phyloP scores from a whole-genome alignment of 2,113 vertebrate species.

The rabbit (Oryctolagus cuniculus) region mOryCun1.1 NC_091441.1:27830001-27830500 shows the following conservation, averaged over 20 bases:
- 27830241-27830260: neutral
- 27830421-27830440: conserved; percentile 95
- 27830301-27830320: conserved; percentile 95
- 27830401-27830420: conserved; percentile 90
- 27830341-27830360: conserved; percentile 90
- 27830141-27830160: neutral
- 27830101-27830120: conserved; percentile 96
- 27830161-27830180: neutral
- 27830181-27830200: neutral
- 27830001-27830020: neutral
- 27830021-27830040: conserved; percentile 92
- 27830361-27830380: conserved; percentile 87
- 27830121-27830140: conserved; percentile 95
- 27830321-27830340: conserved; percentile 93
- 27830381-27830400: conserved; percentile 95
- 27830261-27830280: neutral
- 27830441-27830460: conserved; percentile 97
- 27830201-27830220: neutral
- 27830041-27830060: conserved; percentile 91
- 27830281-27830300: conserved; percentile 94
- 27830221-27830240: neutral
- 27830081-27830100: conserved; percentile 96
- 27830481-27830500: neutral
- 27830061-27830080: conserved; percentile 93
- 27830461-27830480: conserved; percentile 93